Conservation (phyloP, 2,888 invertebrate genomes). For the Tachina lurida region DNA sequence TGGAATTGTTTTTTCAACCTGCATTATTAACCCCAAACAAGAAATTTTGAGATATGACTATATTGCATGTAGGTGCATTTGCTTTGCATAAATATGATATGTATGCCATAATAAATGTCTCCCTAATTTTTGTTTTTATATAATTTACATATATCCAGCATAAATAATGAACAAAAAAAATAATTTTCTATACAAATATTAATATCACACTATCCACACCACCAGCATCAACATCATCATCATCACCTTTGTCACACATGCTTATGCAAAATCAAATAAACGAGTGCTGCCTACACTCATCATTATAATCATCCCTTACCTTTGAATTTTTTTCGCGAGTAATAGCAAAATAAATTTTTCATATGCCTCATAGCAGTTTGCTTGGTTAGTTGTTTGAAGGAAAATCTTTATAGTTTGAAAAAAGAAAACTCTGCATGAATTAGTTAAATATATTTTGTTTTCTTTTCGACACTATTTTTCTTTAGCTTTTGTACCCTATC, state of each 20-base stretch:
- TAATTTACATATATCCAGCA: conserved; percentile 44
- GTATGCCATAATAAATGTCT: conserved; percentile 14
- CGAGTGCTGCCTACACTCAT: not conserved
- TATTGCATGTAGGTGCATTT: conserved; percentile 5
- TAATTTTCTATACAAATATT: conserved; percentile 56
- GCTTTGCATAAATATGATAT: conserved; percentile 42
- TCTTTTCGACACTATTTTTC: conserved; percentile 47
- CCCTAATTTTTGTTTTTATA: conserved; percentile 24
- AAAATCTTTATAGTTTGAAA: conserved; percentile 10
- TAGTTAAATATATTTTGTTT: conserved; percentile 50
- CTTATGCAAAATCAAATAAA: conserved; percentile 17
- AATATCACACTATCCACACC: conserved; percentile 5
- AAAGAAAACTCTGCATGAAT: conserved; percentile 53
- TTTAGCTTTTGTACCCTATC: not conserved
- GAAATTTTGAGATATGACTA: too few relatives aligned
- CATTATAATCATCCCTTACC: not conserved
- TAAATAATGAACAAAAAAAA: conserved; percentile 1
- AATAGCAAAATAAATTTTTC: conserved; percentile 13
- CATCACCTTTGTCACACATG: conserved; percentile 26
- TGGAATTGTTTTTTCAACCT: too few relatives aligned
- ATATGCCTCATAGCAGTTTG: conserved; percentile 18
- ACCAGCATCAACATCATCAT: not conserved
- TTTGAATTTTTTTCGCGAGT: not conserved
- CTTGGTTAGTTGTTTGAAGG: conserved; percentile 22
- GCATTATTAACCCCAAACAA: too few relatives aligned